Percentiles rank a stretch among this genome's conserved stretches.
phyloP scores from a whole-genome alignment of 2,113 vertebrate genomes.

The Festucalex cinctus region DNA sequence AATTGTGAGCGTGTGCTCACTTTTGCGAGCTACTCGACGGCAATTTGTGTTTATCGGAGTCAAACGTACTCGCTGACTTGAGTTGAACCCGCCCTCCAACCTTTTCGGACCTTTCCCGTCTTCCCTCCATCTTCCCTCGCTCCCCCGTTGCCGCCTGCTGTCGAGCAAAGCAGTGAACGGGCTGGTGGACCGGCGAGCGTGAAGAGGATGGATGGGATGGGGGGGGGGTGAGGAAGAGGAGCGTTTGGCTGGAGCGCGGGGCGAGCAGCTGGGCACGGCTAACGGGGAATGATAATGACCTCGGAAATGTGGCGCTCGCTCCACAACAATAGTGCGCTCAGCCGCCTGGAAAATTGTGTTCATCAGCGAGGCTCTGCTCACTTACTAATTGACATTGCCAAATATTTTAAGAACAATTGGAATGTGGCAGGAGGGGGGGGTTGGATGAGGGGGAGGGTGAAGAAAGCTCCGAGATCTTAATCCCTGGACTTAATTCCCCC shows the following conservation, averaged over 20 bases:
- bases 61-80: neutral
- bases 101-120: slow-evolving; percentile 16
- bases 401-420: slow-evolving; percentile 99
- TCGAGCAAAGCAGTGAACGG: slow-evolving; percentile 69
- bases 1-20: no score
- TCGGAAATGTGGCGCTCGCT: slow-evolving; percentile 99
- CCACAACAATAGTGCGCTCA: slow-evolving; percentile 99
- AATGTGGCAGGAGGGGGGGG: slow-evolving; percentile 84
- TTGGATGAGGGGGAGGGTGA: slow-evolving; percentile 72
- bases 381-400: slow-evolving; percentile 99
- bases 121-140: slow-evolving; percentile 37
- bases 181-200: slow-evolving; percentile 64
- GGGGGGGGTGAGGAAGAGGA: slow-evolving; percentile 44
- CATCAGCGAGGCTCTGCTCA: slow-evolving; percentile 99
- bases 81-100: slow-evolving; percentile 22
- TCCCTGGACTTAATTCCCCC: slow-evolving; percentile 88
- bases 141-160: slow-evolving; percentile 78
- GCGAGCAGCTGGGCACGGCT: slow-evolving; percentile 99
- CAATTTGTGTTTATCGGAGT: no score
- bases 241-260: slow-evolving; percentile 96
- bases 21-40: no score
- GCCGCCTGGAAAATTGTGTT: slow-evolving; percentile 99
- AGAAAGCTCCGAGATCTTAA: slow-evolving; percentile 94
- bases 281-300: slow-evolving; percentile 99
- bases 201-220: slow-evolving; percentile 22